Conservation (phyloP, 2,113 vertebrate genomes). For the Poeciliopsis occidentalis region DNA sequence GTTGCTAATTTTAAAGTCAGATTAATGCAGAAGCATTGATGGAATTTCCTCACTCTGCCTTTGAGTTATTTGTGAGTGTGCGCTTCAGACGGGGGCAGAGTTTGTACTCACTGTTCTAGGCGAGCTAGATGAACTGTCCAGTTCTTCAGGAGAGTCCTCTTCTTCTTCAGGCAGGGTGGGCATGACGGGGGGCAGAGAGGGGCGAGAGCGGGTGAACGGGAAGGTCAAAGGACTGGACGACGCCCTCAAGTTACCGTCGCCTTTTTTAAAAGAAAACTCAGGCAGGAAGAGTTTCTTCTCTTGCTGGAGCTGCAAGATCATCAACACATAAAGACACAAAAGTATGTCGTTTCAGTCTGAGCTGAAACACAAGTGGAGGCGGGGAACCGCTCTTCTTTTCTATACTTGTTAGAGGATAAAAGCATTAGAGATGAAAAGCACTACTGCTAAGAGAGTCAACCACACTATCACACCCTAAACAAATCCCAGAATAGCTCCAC, state of each 20-base stretch:
- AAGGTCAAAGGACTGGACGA: constrained; percentile 53
- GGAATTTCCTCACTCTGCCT: constrained; percentile 1
- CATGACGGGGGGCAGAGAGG: constrained; percentile 80
- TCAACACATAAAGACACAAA: constrained; percentile 23
- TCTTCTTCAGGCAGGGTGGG: constrained; percentile 92
- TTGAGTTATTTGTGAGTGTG: constrained; percentile 21
- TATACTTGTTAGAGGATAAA: background rate
- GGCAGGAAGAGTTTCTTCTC: constrained; percentile 28
- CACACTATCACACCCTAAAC: constrained; percentile 26
- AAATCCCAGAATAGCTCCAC: constrained; percentile 38
- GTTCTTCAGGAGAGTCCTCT: constrained; percentile 87
- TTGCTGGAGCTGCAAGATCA: constrained; percentile 39
- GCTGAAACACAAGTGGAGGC: background rate
- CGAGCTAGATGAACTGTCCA: constrained; percentile 77
- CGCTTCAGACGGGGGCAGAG: background rate
- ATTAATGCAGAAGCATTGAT: constrained; percentile 5
- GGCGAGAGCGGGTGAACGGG: constrained; percentile 68
- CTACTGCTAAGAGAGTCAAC: constrained; percentile 24
- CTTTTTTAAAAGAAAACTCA: constrained; percentile 23
- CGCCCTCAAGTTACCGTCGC: constrained; percentile 11
- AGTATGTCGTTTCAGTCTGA: constrained; percentile 1
- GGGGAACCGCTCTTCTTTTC: background rate
- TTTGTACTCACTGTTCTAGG: constrained; percentile 79
- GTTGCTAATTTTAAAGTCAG: background rate
- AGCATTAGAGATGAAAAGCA: background rate